A percentile compares a stretch with the other conserved stretches of the same genome.
Evolutionary conservation across 2,888 invertebrate genomes (phyloP).

Genomic region (Calameuta pallipes): DNA sequence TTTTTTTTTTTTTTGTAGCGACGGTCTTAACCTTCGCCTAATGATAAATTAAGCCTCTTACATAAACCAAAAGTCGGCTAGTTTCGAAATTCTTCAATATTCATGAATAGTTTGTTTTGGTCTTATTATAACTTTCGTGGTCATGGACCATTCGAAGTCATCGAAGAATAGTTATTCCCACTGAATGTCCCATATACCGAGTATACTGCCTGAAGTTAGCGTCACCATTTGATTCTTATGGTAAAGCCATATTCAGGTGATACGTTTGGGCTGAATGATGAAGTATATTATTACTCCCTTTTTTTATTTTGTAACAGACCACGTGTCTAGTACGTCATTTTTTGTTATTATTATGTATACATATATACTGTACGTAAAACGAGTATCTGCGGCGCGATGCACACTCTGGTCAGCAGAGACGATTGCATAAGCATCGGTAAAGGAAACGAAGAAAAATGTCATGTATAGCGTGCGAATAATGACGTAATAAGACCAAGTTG

Average conservation of each 20-base stretch:
- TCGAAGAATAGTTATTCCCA: background rate
- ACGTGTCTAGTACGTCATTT: background rate
- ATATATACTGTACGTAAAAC: background rate
- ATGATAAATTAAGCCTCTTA: constrained; percentile 2
- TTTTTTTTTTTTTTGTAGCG: background rate
- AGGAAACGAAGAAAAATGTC: constrained; percentile 39
- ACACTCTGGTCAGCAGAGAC: background rate
- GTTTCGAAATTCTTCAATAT: background rate
- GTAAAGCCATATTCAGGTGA: too few relatives aligned
- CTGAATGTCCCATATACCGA: background rate
- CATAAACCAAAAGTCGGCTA: background rate
- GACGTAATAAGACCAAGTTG: constrained; percentile 24
- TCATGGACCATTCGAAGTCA: background rate
- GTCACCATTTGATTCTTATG: too few relatives aligned
- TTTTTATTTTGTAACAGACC: background rate
- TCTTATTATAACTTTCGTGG: background rate
- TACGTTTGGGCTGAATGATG: too few relatives aligned
- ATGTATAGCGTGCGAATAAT: constrained; percentile 31
- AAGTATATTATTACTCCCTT: background rate
- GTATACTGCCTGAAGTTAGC: too few relatives aligned
- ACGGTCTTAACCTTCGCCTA: constrained; percentile 1
- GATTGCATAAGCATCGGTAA: constrained; percentile 23
- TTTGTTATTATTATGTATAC: background rate
- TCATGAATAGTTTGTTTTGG: background rate
- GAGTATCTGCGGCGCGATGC: background rate